Evolutionary conservation across 2,888 invertebrate species (phyloP), one percentile per base, ranked within the genome.

Genomic region (Pyralis farinalis): DNA sequence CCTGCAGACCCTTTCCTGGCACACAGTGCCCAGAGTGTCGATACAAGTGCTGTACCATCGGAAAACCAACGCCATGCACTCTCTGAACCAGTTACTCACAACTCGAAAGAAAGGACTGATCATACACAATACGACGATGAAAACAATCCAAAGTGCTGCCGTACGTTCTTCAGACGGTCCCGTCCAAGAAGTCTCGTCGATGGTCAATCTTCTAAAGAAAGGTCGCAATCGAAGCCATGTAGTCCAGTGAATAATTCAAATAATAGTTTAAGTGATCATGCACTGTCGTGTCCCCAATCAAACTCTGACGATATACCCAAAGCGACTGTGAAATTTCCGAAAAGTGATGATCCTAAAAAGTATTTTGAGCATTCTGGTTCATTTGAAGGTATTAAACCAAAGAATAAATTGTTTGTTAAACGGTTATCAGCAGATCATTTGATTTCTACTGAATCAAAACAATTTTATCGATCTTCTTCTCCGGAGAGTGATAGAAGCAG

Each of bases 401-500:
- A 82, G 54, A 79, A 68, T 62, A 87, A 85, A 58, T 64, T 84
- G 49, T 86, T 87, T 78, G 84, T 86, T 37, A 89, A 88, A 49
- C 72, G 88, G 55, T 63, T 88, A 41, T 89, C 88, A 47, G 88
- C 87, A 49, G 88, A 89, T 66, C 88, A 89, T 63, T 66, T 89
- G 43, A 85, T 88, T 58, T 70, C 85, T 11, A 85, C 58, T 72
- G 87, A 88, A 11, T 67, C 70, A 7, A 87, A 79, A 49, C 78
- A 82, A 5, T 53, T 86, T 11, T 87, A 69, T 41, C 72, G 66
- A n/a, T 72, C 84, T 0, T 82, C 87, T n/a, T 89, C 88, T 7
- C 87, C 88, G 25, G 88, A 88, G 42, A 89, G 85, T 71, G 87
- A 87, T 44, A 69, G 87, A 48, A 87, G 86, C 62, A 85, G 78